These are phyloP conservation scores for Lamellibrachia luymesi DNA, from an alignment of 1,140 invertebrate genomes.

Conservation along the genomic window DNA sequence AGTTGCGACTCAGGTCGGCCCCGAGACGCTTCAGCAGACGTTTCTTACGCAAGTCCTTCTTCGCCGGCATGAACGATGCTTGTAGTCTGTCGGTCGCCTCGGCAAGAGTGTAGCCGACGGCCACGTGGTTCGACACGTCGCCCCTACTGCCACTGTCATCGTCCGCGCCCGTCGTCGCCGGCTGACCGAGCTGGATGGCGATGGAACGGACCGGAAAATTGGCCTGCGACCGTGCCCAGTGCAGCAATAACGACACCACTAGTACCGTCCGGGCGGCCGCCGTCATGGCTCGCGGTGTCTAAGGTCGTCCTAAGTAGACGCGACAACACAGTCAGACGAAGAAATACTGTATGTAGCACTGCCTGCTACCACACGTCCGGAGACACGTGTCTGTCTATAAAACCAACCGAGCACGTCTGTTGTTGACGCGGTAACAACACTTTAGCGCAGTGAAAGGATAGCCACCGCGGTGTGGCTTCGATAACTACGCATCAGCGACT, in stretches of 20 bases:
- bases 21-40: conserved; percentile 20
- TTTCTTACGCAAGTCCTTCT: neutral
- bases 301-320: too few relatives aligned
- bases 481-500: neutral
- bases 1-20: conserved; percentile 22
- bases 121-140: neutral
- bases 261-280: neutral
- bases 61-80: neutral
- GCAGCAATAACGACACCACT: neutral
- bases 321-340: neutral
- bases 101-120: neutral
- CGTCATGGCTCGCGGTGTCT: neutral
- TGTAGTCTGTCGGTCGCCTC: neutral
- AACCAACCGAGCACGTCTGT: neutral
- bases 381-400: neutral
- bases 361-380: neutral
- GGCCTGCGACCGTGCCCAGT: neutral
- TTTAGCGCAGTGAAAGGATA: neutral
- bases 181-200: neutral
- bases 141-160: neutral
- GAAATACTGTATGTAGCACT: neutral
- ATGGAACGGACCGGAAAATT: neutral
- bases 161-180: neutral
- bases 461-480: too few relatives aligned
- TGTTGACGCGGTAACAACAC: neutral